Evolutionary conservation across 1,140 invertebrate genomes (phyloP).

Genomic region (Bombus superbus): DNA sequence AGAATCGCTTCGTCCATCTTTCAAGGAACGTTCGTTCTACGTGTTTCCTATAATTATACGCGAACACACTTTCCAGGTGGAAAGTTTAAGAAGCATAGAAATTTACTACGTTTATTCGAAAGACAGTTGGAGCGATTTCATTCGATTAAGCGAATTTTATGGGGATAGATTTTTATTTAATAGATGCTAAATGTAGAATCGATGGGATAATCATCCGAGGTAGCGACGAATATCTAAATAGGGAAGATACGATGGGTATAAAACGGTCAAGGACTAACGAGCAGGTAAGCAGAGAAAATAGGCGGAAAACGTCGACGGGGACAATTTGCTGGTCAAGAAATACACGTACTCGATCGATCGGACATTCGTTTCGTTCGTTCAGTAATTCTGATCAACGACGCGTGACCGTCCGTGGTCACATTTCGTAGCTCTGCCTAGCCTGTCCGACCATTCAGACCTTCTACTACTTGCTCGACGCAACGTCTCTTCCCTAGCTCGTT

Average conservation of each 20-base stretch:
- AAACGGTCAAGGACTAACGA: slow-evolving; percentile 65
- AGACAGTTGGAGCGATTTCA: not conserved
- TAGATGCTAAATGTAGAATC: not conserved
- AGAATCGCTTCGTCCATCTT: not conserved
- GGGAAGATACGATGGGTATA: slow-evolving; percentile 51
- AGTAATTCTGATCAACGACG: slow-evolving; percentile 51
- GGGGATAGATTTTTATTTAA: not conserved
- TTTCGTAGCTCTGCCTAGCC: slow-evolving; percentile 4
- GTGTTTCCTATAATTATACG: not conserved
- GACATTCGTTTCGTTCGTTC: slow-evolving; percentile 55
- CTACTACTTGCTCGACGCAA: slow-evolving; percentile 16
- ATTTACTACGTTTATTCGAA: not conserved
- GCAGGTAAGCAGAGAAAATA: slow-evolving; percentile 61
- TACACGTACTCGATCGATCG: slow-evolving; percentile 54
- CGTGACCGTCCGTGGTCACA: slow-evolving; percentile 17
- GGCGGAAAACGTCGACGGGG: slow-evolving; percentile 43
- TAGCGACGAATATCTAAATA: slow-evolving; percentile 51
- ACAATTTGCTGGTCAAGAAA: slow-evolving; percentile 54
- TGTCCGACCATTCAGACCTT: slow-evolving; percentile 45
- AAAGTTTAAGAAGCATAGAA: not conserved
- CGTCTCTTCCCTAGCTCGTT: too few relatives aligned
- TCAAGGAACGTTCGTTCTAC: not conserved
- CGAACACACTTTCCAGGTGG: not conserved
- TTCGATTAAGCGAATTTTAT: not conserved
- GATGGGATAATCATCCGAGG: slow-evolving; percentile 35